A percentile compares a stretch with the other conserved stretches of the same genome.
Evolutionary conservation across 2,888 invertebrate genomes (phyloP).

Genomic region (Tinea semifulvella): DNA sequence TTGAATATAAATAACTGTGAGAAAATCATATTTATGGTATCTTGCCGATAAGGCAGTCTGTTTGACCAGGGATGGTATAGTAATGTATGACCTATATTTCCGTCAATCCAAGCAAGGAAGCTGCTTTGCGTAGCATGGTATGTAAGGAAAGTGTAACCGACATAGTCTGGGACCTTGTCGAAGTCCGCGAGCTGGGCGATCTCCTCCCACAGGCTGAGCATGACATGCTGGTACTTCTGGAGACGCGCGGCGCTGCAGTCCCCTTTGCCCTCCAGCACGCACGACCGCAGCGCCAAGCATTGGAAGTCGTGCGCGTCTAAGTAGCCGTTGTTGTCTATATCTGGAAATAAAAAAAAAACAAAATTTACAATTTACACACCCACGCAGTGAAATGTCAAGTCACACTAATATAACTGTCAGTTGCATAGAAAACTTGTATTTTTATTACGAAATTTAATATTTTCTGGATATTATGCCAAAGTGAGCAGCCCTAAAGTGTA

Average conservation of each 20-base stretch:
- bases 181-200: slow-evolving; percentile 87
- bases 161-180: slow-evolving; percentile 77
- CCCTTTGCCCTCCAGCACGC: slow-evolving; percentile 84
- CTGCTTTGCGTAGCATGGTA: slow-evolving; percentile 28
- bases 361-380: background rate
- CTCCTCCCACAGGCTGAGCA: slow-evolving; percentile 87
- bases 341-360: slow-evolving; percentile 44
- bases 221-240: slow-evolving; percentile 83
- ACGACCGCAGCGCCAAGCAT: slow-evolving; percentile 82
- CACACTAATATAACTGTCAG: background rate
- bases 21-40: too few relatives aligned
- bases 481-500: too few relatives aligned
- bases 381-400: background rate
- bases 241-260: slow-evolving; percentile 76
- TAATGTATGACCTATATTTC: too few relatives aligned
- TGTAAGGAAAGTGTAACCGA: slow-evolving; percentile 46
- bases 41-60: too few relatives aligned
- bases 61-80: too few relatives aligned
- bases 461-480: too few relatives aligned
- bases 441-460: too few relatives aligned
- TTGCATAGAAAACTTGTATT: too few relatives aligned
- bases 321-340: slow-evolving; percentile 86
- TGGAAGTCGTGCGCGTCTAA: slow-evolving; percentile 85
- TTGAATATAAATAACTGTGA: too few relatives aligned
- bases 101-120: background rate